Evolutionary conservation across 2,888 invertebrate genomes (phyloP), one percentile per base, ranked within the genome.

Genomic region (Helicoverpa assulta): DNA sequence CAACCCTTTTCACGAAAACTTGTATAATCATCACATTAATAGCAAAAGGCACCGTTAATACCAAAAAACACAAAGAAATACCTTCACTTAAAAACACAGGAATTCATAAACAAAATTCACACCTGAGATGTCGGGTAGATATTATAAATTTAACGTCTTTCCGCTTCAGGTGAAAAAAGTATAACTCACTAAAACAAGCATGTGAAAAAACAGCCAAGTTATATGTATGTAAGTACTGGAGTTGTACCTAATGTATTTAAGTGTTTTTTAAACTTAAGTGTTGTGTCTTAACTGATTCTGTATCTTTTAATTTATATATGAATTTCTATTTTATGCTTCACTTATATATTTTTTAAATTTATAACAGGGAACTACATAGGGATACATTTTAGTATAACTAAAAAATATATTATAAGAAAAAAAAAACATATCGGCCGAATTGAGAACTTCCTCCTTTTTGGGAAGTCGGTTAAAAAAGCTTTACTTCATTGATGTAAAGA

Each of bases 31-130:
- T 62, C 56, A 64, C 56, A 60, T 76, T 61, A 55, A 68, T 66
- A 67, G 37, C 58, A 68, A 78, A 76, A 54, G 55, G 62, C 47
- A 40, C 59, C 57, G 21, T 50, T 67, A 37, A 66, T 52, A 40
- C 47, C 18, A 4, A 55, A 67, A 79, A 47, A 47, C 16, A 72
- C 65, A 73, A 71, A 73, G 51, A 70, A 75, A 67, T 63, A 65
- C 53, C 50, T 61, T 55, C 54, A 16, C 21, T 19, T 80, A 71
- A 75, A 75, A 81, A 70, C 64, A 70, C 57, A 66, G 69, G 71
- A 82, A 85, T 85, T 85, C 85, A 86, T 85, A 89, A 90, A 90
- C 85, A 90, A 88, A 88, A 88, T 90, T 92, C 88, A 86, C 90
- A 91, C 91, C 90, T 90, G 87, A 86, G 87, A 88, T 84, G 82